Conservation (phyloP, 2,888 invertebrate genomes). For the Thymelicus acteon region DNA sequence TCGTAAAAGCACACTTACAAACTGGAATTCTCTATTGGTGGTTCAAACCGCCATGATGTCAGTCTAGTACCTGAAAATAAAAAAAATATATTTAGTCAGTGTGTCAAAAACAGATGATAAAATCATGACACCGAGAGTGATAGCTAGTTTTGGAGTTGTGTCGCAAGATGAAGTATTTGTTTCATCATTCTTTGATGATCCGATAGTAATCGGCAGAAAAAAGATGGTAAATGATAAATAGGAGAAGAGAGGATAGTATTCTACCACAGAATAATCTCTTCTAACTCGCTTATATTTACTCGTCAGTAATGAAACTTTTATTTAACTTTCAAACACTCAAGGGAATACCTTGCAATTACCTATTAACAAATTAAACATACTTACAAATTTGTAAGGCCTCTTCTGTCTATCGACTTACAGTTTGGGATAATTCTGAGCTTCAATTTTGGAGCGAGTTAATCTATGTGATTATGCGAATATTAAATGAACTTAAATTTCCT, state of each 20-base stretch:
- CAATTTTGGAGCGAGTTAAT: constrained; percentile 31
- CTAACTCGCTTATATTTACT: neutral
- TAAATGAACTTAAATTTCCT: constrained; percentile 41
- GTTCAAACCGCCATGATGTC: too few relatives aligned
- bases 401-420: constrained; percentile 56
- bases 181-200: too few relatives aligned
- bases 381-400: constrained; percentile 54
- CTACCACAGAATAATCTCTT: neutral
- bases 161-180: too few relatives aligned
- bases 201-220: too few relatives aligned
- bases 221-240: neutral
- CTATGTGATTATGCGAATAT: constrained; percentile 49
- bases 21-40: neutral
- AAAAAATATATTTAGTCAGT: too few relatives aligned
- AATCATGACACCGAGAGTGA: too few relatives aligned
- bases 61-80: too few relatives aligned
- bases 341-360: constrained; percentile 70
- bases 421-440: constrained; percentile 44
- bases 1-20: neutral
- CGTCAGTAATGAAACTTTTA: constrained; percentile 54
- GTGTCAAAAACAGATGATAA: too few relatives aligned
- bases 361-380: constrained; percentile 73
- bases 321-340: constrained; percentile 71
- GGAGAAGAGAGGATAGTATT: neutral
- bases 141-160: too few relatives aligned